These are phyloP conservation scores for Masnerella sp. DNA, from an alignment of 2,888 invertebrate species.

Conservation along the genomic window DNA sequence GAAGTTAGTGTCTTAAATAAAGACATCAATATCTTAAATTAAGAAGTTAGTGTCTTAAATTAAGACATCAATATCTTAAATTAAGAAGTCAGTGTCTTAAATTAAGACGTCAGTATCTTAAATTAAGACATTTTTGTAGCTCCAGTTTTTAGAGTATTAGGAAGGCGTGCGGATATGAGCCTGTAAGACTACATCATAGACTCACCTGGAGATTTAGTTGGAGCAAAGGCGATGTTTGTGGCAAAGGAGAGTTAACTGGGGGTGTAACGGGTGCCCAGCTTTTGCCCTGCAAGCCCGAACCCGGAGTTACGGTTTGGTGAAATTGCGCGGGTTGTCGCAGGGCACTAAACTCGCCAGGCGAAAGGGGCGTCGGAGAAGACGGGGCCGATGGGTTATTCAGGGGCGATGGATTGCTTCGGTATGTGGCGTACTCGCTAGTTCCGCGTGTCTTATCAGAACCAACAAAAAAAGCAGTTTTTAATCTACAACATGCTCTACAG, in stretches of 20 bases:
- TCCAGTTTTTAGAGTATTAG: no score
- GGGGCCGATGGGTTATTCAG: constrained; percentile 60
- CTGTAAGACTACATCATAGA: not conserved
- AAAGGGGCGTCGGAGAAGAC: constrained; percentile 69
- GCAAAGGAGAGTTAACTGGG: constrained; percentile 77
- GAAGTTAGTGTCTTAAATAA: no score
- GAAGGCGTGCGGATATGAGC: no score
- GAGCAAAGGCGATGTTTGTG: constrained; percentile 63
- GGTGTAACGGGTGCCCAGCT: constrained; percentile 79
- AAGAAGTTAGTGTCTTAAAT: no score
- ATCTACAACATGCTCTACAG: constrained; percentile 19
- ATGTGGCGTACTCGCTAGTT: constrained; percentile 71
- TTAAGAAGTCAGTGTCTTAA: no score
- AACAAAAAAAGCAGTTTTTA: constrained; percentile 37
- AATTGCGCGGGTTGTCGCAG: constrained; percentile 72
- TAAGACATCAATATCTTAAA: no score
- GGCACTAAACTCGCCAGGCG: constrained; percentile 71
- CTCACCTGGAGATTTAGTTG: constrained; percentile 60
- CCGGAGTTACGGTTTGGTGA: constrained; percentile 62
- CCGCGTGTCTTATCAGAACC: constrained; percentile 71
- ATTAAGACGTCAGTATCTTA: no score
- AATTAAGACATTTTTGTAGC: no score
- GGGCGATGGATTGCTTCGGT: constrained; percentile 70
- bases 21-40: no score
- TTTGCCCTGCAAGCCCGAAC: constrained; percentile 63